Evolutionary conservation across 2,797 vertebrate species (phyloP).

Genomic region (Vireo griseus): DNA sequence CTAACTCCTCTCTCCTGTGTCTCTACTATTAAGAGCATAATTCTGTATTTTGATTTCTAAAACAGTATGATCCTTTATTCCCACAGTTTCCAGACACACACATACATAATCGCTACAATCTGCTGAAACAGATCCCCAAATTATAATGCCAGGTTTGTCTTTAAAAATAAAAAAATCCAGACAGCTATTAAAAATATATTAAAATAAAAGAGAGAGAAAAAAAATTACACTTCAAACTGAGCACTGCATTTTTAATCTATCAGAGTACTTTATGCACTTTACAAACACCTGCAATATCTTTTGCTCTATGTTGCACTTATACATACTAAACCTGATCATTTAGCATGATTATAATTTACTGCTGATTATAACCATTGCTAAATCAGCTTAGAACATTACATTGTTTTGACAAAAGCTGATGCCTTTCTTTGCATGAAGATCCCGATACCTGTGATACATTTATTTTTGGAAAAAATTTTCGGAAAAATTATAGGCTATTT

Average conservation of each 20-base stretch:
- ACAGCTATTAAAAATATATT: background rate
- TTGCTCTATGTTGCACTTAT: background rate
- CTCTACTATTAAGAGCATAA: background rate
- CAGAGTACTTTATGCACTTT: background rate
- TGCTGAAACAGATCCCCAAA: conserved; percentile 1
- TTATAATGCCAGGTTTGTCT: background rate
- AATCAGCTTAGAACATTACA: background rate
- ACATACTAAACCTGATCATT: background rate
- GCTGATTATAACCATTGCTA: background rate
- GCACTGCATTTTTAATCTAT: background rate
- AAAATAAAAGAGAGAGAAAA: background rate
- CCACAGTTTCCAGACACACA: background rate
- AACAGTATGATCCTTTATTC: background rate
- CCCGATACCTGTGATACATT: background rate
- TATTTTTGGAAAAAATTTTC: background rate
- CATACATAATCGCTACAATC: background rate
- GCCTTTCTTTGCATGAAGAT: background rate
- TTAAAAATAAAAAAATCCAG: background rate
- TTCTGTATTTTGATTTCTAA: conserved; percentile 31
- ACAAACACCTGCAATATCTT: background rate
- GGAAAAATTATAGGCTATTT: background rate
- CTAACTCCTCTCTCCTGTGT: background rate
- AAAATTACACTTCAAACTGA: background rate
- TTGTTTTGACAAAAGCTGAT: background rate
- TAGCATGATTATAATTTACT: background rate